Conservation (phyloP, 2,113 vertebrate genomes). For the Tursiops truncatus region DNA sequence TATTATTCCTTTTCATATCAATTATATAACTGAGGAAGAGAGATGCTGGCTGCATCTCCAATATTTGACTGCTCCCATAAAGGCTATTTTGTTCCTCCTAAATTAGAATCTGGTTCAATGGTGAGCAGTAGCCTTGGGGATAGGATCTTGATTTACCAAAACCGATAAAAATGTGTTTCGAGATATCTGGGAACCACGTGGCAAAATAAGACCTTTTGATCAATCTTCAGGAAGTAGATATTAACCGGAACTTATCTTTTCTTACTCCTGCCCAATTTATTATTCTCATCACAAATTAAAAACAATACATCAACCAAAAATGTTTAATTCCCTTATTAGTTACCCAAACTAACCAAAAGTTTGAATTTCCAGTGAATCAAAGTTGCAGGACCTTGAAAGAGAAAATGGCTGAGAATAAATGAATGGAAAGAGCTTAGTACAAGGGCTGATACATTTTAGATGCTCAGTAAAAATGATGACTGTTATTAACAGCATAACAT, state of each 20-base stretch:
- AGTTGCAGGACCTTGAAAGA: not conserved
- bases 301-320: not conserved
- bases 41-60: not conserved
- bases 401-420: not conserved
- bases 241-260: not conserved
- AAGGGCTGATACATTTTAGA: not conserved
- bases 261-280: not conserved
- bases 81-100: not conserved
- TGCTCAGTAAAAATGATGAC: not conserved
- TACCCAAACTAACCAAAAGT: not conserved
- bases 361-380: not conserved
- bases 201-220: not conserved
- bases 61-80: not conserved
- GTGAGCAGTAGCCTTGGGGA: not conserved
- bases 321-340: not conserved
- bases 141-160: not conserved
- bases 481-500: not conserved
- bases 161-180: not conserved
- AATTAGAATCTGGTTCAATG: not conserved
- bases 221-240: not conserved
- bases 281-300: not conserved
- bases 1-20: not conserved
- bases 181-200: not conserved
- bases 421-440: not conserved
- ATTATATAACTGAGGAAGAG: not conserved